Evolutionary conservation across 64 coral and sea anemone species (phyloP), one percentile per base, ranked within the genome.

Genomic region (Montipora cactus): DNA sequence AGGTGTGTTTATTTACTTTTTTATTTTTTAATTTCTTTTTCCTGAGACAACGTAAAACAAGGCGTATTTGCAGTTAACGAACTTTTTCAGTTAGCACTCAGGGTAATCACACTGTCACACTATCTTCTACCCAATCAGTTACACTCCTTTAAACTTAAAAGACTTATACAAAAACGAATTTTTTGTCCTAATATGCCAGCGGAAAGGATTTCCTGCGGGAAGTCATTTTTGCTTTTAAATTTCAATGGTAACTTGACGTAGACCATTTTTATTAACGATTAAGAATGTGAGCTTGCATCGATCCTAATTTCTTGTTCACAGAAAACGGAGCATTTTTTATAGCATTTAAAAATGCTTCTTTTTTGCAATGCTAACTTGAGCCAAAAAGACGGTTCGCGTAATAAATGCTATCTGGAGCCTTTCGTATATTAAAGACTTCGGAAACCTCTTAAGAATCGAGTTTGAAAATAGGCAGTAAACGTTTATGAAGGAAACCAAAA

Each of bases 331-430:
- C 20, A 13, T 13, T 5, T 84, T 84, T 55, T 55, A 10, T 19
- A 18, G 0, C 20, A 51, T 52, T 45, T 71, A 47, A 50, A 72
- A 86, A 72, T 86, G 49, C 62, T 47, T 86, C 82, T 86, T 86
- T 86, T 86, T 86, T 47, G 44, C 68, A 68, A 86, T 64, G 82
- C 82, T 10, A 49, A 19, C 44, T 51, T 49, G 76, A 78, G 46
- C 5, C 12, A 71, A 86, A 72, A 84, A 37, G 37, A 84, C 18
- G 16, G 37, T 86, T 67, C 13, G 61, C 18, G 15, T 12, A 13
- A 82, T 10, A 55, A 55, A 37, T 37, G 37, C 37, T 37, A 37
- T 37, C 37, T 37, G 37, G 37, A 37, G 37, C 37, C 37, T 37
- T 37, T 37, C 37, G 37, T 37, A 37, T 37, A 37, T 37, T 2